Evolutionary conservation across 2,797 vertebrate genomes (phyloP).

Genomic region (Crocodylus rhombifer): DNA sequence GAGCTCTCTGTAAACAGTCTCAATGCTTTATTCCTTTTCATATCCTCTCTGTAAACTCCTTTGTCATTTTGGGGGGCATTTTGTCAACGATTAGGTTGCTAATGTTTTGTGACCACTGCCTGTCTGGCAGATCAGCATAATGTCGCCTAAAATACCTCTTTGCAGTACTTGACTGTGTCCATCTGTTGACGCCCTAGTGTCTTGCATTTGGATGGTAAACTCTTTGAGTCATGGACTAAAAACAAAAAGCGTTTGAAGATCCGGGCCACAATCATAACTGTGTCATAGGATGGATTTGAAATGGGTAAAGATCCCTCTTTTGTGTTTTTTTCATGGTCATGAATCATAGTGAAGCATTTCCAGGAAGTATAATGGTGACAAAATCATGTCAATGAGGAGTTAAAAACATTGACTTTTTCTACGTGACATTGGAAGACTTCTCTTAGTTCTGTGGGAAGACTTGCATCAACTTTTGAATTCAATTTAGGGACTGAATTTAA

Average conservation of each 20-base stretch:
- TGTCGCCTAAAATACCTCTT: no score
- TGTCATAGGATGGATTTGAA: background rate
- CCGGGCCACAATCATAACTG: background rate
- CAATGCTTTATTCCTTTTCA: no score
- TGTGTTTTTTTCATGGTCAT: background rate
- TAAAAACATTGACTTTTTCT: slow-evolving; percentile 67
- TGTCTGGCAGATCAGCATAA: no score
- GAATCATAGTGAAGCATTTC: background rate
- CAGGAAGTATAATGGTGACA: background rate
- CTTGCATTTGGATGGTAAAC: no score
- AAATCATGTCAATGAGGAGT: slow-evolving; percentile 17
- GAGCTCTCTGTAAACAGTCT: no score
- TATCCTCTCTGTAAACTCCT: no score
- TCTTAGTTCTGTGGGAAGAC: slow-evolving; percentile 59
- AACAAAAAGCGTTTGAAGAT: background rate
- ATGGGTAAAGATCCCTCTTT: background rate
- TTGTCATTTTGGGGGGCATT: no score
- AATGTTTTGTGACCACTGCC: no score
- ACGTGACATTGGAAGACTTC: slow-evolving; percentile 46
- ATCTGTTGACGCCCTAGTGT: no score
- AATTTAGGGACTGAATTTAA: slow-evolving; percentile 73
- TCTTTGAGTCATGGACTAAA: no score
- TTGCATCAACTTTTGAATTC: slow-evolving; percentile 68
- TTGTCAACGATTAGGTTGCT: no score
- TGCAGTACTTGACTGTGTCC: no score